Evolutionary conservation across 1,140 invertebrate genomes (phyloP).

Genomic region (Ceratosolen fusciceps): DNA sequence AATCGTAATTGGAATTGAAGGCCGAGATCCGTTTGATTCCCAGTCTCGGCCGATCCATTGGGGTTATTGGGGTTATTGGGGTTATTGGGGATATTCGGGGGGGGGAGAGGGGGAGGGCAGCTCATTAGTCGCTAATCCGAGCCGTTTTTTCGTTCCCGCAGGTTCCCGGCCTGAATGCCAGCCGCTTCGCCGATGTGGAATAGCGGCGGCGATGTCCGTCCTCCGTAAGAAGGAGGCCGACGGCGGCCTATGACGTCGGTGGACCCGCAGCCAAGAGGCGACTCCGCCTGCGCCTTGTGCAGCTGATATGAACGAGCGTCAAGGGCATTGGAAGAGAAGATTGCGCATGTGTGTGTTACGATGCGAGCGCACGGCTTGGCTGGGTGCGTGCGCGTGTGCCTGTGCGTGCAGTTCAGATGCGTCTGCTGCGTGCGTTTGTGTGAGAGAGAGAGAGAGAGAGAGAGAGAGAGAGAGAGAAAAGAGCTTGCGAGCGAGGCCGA

Average conservation of each 20-base stretch:
- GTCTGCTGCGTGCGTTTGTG: not conserved
- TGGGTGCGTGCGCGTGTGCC: not conserved
- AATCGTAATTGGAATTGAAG: too few species aligned
- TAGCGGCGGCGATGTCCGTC: not conserved
- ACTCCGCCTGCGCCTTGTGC: not conserved
- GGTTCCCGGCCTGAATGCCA: slow-evolving; percentile 26
- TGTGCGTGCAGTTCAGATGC: too few species aligned
- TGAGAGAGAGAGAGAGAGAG: not conserved
- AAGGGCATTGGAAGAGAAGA: slow-evolving; percentile 15
- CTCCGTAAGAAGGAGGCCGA: not conserved
- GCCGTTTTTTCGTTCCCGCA: slow-evolving; percentile 38
- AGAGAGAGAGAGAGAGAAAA: not conserved
- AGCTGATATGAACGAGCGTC: slow-evolving; percentile 9
- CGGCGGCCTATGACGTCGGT: not conserved
- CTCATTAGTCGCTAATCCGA: not conserved
- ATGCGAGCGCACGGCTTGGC: not conserved
- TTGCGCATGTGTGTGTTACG: too few species aligned
- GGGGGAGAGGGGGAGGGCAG: too few species aligned
- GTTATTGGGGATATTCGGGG: too few species aligned
- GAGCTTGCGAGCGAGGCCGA: too few species aligned
- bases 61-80: too few species aligned
- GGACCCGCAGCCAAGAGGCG: not conserved
- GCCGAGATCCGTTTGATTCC: too few species aligned
- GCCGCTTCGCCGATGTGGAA: slow-evolving; percentile 28
- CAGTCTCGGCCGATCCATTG: too few species aligned